A percentile compares a stretch with the other conserved stretches of the same genome.
phyloP scores from a whole-genome alignment of 2,888 invertebrate species.

The Stenoptilia bipunctidactyla region DNA sequence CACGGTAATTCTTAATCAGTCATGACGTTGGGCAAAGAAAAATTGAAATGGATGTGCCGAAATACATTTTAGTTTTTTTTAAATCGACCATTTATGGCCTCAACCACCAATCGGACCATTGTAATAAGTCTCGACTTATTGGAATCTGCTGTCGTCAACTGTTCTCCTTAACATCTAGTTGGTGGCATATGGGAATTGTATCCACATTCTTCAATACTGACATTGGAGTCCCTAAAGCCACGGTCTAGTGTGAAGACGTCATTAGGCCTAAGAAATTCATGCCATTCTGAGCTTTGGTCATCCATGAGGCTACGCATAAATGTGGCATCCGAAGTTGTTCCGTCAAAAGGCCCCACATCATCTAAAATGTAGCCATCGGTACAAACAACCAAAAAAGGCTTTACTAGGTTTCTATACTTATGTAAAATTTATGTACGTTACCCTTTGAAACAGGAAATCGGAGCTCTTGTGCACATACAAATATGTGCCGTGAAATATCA shows the following conservation, averaged over 20 bases:
- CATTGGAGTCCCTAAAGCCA: too few relatives aligned
- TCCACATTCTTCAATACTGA: too few relatives aligned
- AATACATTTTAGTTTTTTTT: slow-evolving; percentile 10
- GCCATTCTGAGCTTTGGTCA: slow-evolving; percentile 3
- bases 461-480: too few relatives aligned
- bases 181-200: too few relatives aligned
- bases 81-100: slow-evolving; percentile 9
- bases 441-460: too few relatives aligned
- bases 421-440: slow-evolving; percentile 8
- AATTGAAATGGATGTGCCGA: slow-evolving; percentile 2
- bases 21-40: too few relatives aligned
- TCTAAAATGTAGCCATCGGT: slow-evolving; percentile 9
- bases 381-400: slow-evolving; percentile 9
- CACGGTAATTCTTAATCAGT: too few relatives aligned
- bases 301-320: slow-evolving; percentile 3
- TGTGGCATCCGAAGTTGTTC: slow-evolving; percentile 6
- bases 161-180: slow-evolving; percentile 7
- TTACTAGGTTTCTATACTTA: slow-evolving; percentile 9
- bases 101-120: slow-evolving; percentile 11
- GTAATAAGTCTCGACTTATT: slow-evolving; percentile 11
- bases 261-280: too few relatives aligned
- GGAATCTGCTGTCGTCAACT: slow-evolving; percentile 9
- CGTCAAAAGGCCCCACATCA: slow-evolving; percentile 7
- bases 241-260: too few relatives aligned
- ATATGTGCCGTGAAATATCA: too few relatives aligned